These are phyloP conservation scores for Podabrus alpinus DNA, from an alignment of 2,888 invertebrate genomes.

Conservation along the genomic window DNA sequence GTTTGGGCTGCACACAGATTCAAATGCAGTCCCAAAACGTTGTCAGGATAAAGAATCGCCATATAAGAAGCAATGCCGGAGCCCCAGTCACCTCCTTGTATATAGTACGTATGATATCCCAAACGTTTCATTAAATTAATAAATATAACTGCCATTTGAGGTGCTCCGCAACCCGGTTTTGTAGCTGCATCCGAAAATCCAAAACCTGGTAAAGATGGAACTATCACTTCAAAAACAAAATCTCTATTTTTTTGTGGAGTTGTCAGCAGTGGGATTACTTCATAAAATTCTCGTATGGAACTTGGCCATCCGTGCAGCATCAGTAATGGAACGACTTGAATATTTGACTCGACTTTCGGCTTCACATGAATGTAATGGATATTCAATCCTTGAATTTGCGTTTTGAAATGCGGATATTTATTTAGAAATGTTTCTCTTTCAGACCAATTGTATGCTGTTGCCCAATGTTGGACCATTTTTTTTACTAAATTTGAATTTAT, in stretches of 20 bases:
- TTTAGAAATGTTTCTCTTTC: slow-evolving; percentile 65
- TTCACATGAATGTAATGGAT: slow-evolving; percentile 72
- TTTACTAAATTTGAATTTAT: slow-evolving; percentile 69
- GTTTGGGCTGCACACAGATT: slow-evolving; percentile 35
- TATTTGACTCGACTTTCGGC: slow-evolving; percentile 49
- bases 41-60: slow-evolving; percentile 65
- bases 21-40: slow-evolving; percentile 60
- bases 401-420: slow-evolving; percentile 68
- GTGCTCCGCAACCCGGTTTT: slow-evolving; percentile 59
- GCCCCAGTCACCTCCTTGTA: slow-evolving; percentile 86
- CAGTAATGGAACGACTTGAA: slow-evolving; percentile 65
- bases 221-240: slow-evolving; percentile 70
- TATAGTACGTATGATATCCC: slow-evolving; percentile 66
- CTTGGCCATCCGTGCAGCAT: slow-evolving; percentile 91
- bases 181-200: slow-evolving; percentile 61
- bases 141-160: slow-evolving; percentile 59
- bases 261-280: slow-evolving; percentile 68
- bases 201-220: slow-evolving; percentile 60
- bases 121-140: slow-evolving; percentile 71
- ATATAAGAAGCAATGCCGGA: slow-evolving; percentile 63
- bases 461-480: slow-evolving; percentile 77
- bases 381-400: slow-evolving; percentile 70
- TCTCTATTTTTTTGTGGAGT: slow-evolving; percentile 58
- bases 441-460: slow-evolving; percentile 67
- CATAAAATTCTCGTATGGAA: slow-evolving; percentile 80